A percentile compares a stretch with the other conserved stretches of the same genome.
These are phyloP conservation scores for Antheraea assamensis DNA, from an alignment of 2,888 invertebrate species.

Conservation along the genomic window DNA sequence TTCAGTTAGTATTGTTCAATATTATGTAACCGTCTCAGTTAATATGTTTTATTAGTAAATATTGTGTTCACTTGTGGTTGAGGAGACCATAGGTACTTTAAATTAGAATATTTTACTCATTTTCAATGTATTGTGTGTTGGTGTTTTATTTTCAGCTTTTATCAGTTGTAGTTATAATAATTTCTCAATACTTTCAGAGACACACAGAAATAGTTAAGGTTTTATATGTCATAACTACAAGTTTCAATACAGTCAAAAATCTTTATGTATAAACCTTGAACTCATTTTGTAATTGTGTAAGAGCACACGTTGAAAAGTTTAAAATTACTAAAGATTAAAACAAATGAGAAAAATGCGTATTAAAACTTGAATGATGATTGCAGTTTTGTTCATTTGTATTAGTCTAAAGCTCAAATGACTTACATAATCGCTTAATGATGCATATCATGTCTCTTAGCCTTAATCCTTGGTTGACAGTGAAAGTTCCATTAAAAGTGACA, in stretches of 20 bases:
- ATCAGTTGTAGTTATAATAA: neutral
- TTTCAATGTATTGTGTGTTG: too few species aligned
- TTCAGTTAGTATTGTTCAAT: too few species aligned
- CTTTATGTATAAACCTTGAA: neutral
- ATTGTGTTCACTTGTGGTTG: too few species aligned
- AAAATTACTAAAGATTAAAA: neutral
- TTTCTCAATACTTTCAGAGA: neutral
- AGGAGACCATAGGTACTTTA: too few species aligned
- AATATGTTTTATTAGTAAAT: too few species aligned
- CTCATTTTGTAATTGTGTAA: neutral
- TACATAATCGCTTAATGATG: conserved; percentile 6
- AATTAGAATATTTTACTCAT: too few species aligned
- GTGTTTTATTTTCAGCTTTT: neutral
- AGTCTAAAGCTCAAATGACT: neutral
- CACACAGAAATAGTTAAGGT: neutral
- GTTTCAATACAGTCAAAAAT: neutral
- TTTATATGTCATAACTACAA: neutral
- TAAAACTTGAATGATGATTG: neutral
- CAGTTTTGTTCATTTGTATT: neutral
- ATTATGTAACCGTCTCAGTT: too few species aligned
- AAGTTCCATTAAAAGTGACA: conserved; percentile 16
- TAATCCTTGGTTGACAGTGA: conserved; percentile 9
- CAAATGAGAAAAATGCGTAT: neutral
- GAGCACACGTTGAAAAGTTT: neutral
- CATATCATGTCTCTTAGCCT: conserved; percentile 4